Evolutionary conservation across 2,888 invertebrate genomes (phyloP), one percentile per base, ranked within the genome.

Genomic region (Thymelicus sylvestris): DNA sequence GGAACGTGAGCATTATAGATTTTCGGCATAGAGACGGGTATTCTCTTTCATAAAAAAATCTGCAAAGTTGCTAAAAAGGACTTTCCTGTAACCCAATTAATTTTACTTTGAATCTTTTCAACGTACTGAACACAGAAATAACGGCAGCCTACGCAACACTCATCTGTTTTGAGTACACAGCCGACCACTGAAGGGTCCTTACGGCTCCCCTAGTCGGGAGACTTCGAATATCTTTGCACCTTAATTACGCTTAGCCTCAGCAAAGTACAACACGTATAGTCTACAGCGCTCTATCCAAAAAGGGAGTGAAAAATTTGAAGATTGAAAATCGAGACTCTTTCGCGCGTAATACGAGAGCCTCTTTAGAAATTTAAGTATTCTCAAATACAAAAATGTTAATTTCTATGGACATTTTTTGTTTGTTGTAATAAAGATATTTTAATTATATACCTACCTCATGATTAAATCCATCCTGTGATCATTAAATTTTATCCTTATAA

Each of bases 171-270:
- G 86, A 92, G 93, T 86, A 89, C 87, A 86, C 86, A 84, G 85
- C 79, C 86, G 86, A 86, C 91, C 91, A 84, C 83, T 86, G 81
- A 83, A 90, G 92, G 80, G 86, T 84, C 73, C 93, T 93, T 79
- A 78, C 88, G 83, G 65, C 80, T 75, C 81, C 89, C 88, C 87
- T 81, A 85, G 84, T 83, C 84, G 83, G 85, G 84, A 87, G 90
- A 88, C 91, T 91, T 90, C 84, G 90, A 91, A 87, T 92, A 93
- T 92, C 93, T 91, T 92, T 92, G 89, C 92, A 91, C 93, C 91
- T 92, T 93, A 93, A 93, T 93, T 92, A 92, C 90, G 88, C 89
- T 87, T 83, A 75, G 84, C 86, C 83, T 80, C 82, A 77, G 81
- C 80, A 85, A 83, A 89, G 90, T 86, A 87, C 86, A 86, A 87